These are phyloP conservation scores for Sander lucioperca DNA, from an alignment of 2,113 vertebrate genomes.

Conservation along the genomic window DNA sequence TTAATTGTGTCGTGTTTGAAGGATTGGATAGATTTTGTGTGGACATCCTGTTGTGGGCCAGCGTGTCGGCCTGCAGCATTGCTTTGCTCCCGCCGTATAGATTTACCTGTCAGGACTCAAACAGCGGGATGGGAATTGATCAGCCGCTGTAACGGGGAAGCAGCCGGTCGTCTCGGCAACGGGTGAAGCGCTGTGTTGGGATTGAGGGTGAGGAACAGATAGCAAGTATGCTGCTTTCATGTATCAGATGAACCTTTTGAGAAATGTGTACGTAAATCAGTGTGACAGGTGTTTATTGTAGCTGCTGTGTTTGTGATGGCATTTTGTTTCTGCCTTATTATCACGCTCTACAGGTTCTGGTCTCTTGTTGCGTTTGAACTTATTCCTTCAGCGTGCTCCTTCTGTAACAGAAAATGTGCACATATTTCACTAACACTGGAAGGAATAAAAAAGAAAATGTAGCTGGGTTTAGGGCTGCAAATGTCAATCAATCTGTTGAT, in stretches of 20 bases:
- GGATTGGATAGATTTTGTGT: not conserved
- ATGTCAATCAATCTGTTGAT: no score
- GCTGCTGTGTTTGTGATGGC: not conserved
- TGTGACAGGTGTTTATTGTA: no score
- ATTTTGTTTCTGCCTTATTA: not conserved
- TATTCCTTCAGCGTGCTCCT: no score
- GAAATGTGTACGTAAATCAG: not conserved
- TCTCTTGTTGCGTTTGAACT: no score
- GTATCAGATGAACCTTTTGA: slow-evolving; percentile 24
- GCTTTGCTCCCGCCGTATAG: not conserved
- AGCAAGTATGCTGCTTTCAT: not conserved
- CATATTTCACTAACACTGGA: no score
- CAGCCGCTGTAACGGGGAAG: not conserved
- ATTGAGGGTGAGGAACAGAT: slow-evolving; percentile 11
- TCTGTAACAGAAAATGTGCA: no score
- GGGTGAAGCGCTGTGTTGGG: not conserved
- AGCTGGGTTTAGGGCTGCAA: no score
- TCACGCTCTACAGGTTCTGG: no score
- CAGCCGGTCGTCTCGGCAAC: slow-evolving; percentile 17
- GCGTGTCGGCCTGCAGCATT: not conserved
- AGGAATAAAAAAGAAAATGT: no score
- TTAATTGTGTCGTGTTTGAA: not conserved
- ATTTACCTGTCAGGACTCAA: slow-evolving; percentile 3
- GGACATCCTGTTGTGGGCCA: not conserved
- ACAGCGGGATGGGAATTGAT: not conserved